Evolutionary conservation across 1,140 invertebrate genomes (phyloP), one percentile per base, ranked within the genome.

Genomic region (Drosophila saltans): DNA sequence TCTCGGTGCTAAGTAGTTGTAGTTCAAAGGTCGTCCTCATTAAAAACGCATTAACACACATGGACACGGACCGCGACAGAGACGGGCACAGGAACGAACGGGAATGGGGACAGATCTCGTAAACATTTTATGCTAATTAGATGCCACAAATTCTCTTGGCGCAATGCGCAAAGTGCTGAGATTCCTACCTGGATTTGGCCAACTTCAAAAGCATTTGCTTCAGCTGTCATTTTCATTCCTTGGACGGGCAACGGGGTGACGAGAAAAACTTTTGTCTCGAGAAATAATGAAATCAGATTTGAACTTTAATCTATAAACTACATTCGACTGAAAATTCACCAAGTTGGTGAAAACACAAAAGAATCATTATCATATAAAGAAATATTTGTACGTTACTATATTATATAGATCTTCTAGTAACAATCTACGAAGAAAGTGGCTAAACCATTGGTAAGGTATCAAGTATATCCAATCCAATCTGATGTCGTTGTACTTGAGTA

Each of bases 21-120:
- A 78, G 66, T 69, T 57, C 62, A 78, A 69, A 71, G 66, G 66
- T 39, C 57, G 59, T 60, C 33, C 45, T 69, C 69, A 80, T 80
- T 80, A 80, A 76, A 76, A 76, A 75, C 66, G 69, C 73, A 76
- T 81, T 80, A 63, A 60, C 63, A 64, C 69, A 63, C 62, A 40
- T 69, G 40, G 8, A 66, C 33, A 39, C 16, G 48, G 36, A 11
- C 48, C 11, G 28, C 1, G 43, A 24, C 62, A n/a, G 16, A 21
- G 16, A 43, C 33, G 10, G 11, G 11, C 3, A 43, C 10, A 11
- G 39, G 10, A 11, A 40, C 3, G 11, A 11, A 40, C 3, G 11
- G n/a, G 4, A n/a, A n/a, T n/a, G 41, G 11, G 40, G 3, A 4
- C 10, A 43, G 11, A 43, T 63, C 61, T 11, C 58, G 36, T 33